Percentiles rank a stretch among this genome's conserved stretches.
These are phyloP conservation scores for Phaedon cochleariae DNA, from an alignment of 2,888 invertebrate genomes.

Conservation along the genomic window DNA sequence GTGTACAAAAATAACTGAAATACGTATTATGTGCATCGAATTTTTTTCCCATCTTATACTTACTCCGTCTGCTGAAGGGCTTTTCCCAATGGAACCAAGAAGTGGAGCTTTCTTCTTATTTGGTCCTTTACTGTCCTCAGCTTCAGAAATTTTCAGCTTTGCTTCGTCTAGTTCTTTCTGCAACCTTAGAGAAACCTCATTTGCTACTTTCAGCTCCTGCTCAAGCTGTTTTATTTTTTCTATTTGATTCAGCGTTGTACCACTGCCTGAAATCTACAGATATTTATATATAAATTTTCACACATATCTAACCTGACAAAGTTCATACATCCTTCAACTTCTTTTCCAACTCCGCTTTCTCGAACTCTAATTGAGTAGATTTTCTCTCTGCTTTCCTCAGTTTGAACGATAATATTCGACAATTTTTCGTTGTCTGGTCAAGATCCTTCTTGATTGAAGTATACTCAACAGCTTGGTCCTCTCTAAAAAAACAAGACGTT, in stretches of 20 bases:
- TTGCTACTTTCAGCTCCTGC: constrained; percentile 83
- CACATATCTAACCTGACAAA: not conserved
- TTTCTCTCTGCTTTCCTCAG: constrained; percentile 93
- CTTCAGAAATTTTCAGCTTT: constrained; percentile 66
- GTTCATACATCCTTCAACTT: constrained; percentile 68
- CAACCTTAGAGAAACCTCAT: constrained; percentile 74
- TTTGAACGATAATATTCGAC: constrained; percentile 97
- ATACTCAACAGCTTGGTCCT: constrained; percentile 97
- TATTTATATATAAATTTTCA: constrained; percentile 26
- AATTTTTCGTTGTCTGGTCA: constrained; percentile 97
- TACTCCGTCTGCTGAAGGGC: constrained; percentile 70
- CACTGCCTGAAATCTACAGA: constrained; percentile 64
- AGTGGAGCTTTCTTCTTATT: constrained; percentile 69
- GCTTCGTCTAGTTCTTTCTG: constrained; percentile 77
- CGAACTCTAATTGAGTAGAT: constrained; percentile 85
- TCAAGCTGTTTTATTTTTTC: constrained; percentile 83
- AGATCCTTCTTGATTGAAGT: constrained; percentile 92
- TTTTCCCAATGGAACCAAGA: constrained; percentile 67
- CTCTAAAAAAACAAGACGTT: constrained; percentile 66
- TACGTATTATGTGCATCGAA: too few species aligned
- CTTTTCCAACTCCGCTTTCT: constrained; percentile 79
- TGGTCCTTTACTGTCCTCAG: constrained; percentile 55
- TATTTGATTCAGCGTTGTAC: constrained; percentile 69
- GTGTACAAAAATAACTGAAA: too few species aligned
- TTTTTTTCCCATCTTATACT: too few species aligned